These are phyloP conservation scores for Hippopotamyrus pictus DNA, from an alignment of 2,797 vertebrate species.

Conservation along the genomic window DNA sequence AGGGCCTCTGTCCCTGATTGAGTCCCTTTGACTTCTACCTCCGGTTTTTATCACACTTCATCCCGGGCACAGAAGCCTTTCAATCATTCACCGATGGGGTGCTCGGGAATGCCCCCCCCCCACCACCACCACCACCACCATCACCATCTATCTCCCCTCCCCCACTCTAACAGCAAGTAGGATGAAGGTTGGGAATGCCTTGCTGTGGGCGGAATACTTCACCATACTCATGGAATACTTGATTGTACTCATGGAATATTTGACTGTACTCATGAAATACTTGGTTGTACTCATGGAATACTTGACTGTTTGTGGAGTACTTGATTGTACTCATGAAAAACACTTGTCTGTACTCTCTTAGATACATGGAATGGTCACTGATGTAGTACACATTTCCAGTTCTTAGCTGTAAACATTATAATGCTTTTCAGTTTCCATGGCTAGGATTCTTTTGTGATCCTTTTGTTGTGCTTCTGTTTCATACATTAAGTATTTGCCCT, in stretches of 20 bases:
- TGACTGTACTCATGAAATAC: neutral
- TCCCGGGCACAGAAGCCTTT: slow-evolving; percentile 55
- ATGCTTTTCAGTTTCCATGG: neutral
- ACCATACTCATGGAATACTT: neutral
- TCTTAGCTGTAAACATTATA: neutral
- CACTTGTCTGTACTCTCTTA: neutral
- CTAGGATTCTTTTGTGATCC: neutral
- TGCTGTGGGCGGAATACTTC: neutral
- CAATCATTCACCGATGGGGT: slow-evolving; percentile 64
- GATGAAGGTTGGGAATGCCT: neutral
- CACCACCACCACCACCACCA: neutral
- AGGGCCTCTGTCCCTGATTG: slow-evolving; percentile 54
- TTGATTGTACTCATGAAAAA: neutral
- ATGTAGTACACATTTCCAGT: neutral
- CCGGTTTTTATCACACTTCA: slow-evolving; percentile 61
- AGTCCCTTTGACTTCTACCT: slow-evolving; percentile 63
- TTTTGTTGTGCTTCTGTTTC: neutral
- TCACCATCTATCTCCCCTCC: slow-evolving; percentile 26
- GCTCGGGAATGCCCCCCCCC: neutral
- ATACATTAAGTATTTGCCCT: neutral
- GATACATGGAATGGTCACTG: neutral
- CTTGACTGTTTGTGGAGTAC: neutral
- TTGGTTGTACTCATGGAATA: neutral
- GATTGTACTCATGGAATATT: neutral
- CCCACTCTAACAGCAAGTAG: neutral